Conservation (phyloP, 2,888 invertebrate genomes). For the Aethes cnicana region DNA sequence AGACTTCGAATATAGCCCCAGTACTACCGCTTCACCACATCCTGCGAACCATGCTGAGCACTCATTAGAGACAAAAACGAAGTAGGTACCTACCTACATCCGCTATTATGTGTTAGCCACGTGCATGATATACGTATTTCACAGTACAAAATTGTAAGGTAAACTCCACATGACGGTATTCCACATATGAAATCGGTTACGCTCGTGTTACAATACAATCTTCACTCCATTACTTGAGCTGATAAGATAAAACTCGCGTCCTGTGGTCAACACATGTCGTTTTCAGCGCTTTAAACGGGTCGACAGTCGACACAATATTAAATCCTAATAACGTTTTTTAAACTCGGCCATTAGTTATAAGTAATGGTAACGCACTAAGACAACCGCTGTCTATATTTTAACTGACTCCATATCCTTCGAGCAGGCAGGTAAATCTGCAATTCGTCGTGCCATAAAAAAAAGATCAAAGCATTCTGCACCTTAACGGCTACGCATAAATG, state of each 20-base stretch:
- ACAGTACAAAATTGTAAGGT: constrained; percentile 1
- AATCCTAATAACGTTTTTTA: constrained; percentile 36
- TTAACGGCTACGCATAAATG: constrained; percentile 14
- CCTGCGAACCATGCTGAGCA: constrained; percentile 39
- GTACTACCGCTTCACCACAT: constrained; percentile 44
- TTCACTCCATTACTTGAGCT: constrained; percentile 9
- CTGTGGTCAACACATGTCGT: constrained; percentile 3
- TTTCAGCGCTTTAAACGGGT: constrained; percentile 7
- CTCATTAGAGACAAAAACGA: constrained; percentile 17
- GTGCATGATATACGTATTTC: constrained; percentile 3
- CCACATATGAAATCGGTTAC: constrained; percentile 14
- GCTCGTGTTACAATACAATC: constrained; percentile 11
- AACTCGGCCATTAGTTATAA: constrained; percentile 30
- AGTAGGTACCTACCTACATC: constrained; percentile 12
- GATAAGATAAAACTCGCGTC: constrained; percentile 22
- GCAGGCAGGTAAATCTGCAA: constrained; percentile 72
- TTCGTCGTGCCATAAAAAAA: constrained; percentile 50
- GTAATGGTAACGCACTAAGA: constrained; percentile 33
- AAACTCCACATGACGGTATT: background rate
- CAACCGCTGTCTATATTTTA: constrained; percentile 40
- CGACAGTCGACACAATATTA: constrained; percentile 39
- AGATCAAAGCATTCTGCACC: constrained; percentile 41
- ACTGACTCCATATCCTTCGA: constrained; percentile 50
- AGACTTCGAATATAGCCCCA: too few relatives aligned
- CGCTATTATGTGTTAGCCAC: constrained; percentile 10